Base-by-base conservation (phyloP, 2,113 vertebrate species). In the Anser cygnoides region DNA sequence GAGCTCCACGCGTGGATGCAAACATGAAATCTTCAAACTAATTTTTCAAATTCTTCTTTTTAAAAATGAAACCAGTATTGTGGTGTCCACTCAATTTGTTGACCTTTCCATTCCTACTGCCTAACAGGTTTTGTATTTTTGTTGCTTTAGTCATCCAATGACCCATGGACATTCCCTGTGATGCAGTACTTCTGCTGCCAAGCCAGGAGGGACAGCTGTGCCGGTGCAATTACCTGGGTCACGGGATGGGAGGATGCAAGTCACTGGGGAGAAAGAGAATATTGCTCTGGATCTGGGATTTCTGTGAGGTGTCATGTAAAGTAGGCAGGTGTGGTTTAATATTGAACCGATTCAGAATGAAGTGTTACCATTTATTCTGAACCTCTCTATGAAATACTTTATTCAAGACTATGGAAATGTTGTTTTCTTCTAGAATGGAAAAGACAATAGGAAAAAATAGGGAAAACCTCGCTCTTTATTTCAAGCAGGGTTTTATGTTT, bases 181-280 rank as follows among this genome's bases (percentile, higher is more conserved):
- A 19, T 44, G 41, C 22, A 44, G 5, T 26, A 29, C 43, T 43
- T 26, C n/a, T 10, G 35, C 50, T 44, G 67, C 81, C 66, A 79
- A 75, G 58, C 43, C 77, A 44, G 29, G 54, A 91, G 84, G 54
- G 33, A 22, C 1, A 1, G 78, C 84, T 52, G 49, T 81, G 43
- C 68, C 79, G 54, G 61, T 79, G n/a, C 67, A 84, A 93, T 93
- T 94, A 81, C 26, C 63, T 74, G 57, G 65, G 33, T 83, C 11
- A 13, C 0, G 33, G 75, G 72, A 76, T 55, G n/a, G 54, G 72
- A 13, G 59, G 16, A 13, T 15, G 3, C 12, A n/a, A 70, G 68
- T 71, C 16, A 14, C 57, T 61, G 79, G 46, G 84, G 89, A 66
- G 37, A 65, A 75, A 3, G 31, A 81, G 46, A 39, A 20, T 54